A percentile compares a stretch with the other conserved stretches of the same genome.
These are phyloP conservation scores for Callipepla californica DNA, from an alignment of 2,113 vertebrate genomes.

Conservation along the genomic window DNA sequence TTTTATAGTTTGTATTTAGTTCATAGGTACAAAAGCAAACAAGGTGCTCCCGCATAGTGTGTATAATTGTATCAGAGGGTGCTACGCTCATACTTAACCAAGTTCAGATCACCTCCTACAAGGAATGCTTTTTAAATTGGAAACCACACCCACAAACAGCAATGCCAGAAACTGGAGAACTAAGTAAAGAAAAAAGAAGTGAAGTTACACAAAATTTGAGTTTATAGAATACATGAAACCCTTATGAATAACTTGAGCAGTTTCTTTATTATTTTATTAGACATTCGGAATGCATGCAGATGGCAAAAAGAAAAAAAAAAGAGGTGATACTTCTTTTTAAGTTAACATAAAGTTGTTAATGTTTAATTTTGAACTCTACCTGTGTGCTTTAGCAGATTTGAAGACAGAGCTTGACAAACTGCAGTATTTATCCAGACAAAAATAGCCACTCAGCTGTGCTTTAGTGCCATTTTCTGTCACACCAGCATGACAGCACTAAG, in stretches of 20 bases:
- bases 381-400: slow-evolving; percentile 48
- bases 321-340: slow-evolving; percentile 1
- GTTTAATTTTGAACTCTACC: slow-evolving; percentile 38
- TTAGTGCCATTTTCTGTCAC: slow-evolving; percentile 92
- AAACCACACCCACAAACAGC: neutral
- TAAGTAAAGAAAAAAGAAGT: neutral
- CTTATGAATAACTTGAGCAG: neutral
- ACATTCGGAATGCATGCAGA: neutral
- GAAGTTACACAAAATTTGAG: neutral
- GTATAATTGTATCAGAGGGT: neutral
- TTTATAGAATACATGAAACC: neutral
- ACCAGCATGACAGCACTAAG: slow-evolving; percentile 88
- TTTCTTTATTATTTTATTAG: neutral
- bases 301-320: neutral
- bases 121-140: neutral
- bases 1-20: neutral
- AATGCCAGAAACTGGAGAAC: neutral
- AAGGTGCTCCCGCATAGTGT: neutral
- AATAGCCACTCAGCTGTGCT: slow-evolving; percentile 86
- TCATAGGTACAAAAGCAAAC: neutral
- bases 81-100: neutral
- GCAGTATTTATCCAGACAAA: slow-evolving; percentile 82
- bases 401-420: slow-evolving; percentile 76
- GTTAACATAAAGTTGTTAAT: slow-evolving; percentile 24
- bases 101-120: neutral